Evolutionary conservation across 2,113 vertebrate genomes (phyloP), one percentile per base, ranked within the genome.

Genomic region (Scomber scombrus): DNA sequence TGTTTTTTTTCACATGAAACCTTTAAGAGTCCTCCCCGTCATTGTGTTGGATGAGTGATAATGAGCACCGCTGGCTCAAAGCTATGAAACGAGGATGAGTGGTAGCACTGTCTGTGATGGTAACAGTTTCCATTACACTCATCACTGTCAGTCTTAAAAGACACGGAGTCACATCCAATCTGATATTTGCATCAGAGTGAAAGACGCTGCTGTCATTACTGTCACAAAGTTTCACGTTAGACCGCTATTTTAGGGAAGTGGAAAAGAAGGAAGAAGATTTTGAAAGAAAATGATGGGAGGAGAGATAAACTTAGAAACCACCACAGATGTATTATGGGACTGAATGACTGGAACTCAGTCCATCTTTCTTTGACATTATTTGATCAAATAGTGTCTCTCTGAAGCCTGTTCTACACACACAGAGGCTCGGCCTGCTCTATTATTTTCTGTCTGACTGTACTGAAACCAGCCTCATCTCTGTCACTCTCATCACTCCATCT

Each of bases 321-420:
- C 31, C 29, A 16, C 45, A 65, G 68, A 43, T 51, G 18, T 58
- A 52, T 45, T 29, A 9, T 29, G 21, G 49, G 26, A 52, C 2
- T 40, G 56, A 73, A n/a, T 54, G n/a, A 74, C 31, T 14, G 70
- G 11, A 31, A 40, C 19, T 51, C 49, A 45, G 45, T 63, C 50
- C n/a, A 50, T 75, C 19, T 57, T 45, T 34, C 64, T 75, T n/a
- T 81, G 50, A 63, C 16, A 19, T 68, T 26, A 52, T 67, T 46
- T 73, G 70, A 73, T 80, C 43, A 63, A 63, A 63, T 34, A 31
- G 19, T 16, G 61, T 51, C 15, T 62, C 23, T 56, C 5, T 64
- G 45, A 57, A 57, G 51, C 19, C 13, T 40, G 18, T 51, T 40
- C n/a, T 16, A 9, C 9, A 47, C 19, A 49, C 61, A 47, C 13